These are phyloP conservation scores for Chamaea fasciata DNA, from an alignment of 2,113 vertebrate genomes.

Conservation along the genomic window DNA sequence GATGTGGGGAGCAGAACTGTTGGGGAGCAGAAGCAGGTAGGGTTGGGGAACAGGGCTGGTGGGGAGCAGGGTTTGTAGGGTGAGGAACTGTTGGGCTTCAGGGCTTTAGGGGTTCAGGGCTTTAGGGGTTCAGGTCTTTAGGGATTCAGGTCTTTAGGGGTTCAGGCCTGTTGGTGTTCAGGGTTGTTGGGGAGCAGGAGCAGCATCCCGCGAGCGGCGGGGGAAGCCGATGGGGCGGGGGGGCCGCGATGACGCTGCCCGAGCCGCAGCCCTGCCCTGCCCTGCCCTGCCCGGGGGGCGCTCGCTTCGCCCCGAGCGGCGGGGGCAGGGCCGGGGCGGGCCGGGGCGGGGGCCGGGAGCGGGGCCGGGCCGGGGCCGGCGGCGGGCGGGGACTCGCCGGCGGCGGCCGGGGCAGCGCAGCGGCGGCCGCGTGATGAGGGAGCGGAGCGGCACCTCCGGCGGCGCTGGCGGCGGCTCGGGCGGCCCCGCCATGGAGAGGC, in stretches of 20 bases:
- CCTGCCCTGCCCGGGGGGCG: too few relatives aligned
- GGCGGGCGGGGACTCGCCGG: too few relatives aligned
- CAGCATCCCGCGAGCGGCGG: not conserved
- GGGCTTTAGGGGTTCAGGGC: not conserved
- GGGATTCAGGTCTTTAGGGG: not conserved
- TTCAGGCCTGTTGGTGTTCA: not conserved
- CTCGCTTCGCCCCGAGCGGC: too few relatives aligned
- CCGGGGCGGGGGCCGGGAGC: too few relatives aligned
- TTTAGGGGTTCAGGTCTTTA: too few relatives aligned
- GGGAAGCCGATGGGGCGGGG: not conserved
- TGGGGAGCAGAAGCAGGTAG: not conserved
- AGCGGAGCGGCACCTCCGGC: constrained; percentile 69
- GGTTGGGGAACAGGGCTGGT: not conserved
- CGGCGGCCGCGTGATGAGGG: constrained; percentile 70
- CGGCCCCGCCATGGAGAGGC: constrained; percentile 67
- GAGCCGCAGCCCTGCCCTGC: too few relatives aligned
- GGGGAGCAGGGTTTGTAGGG: too few relatives aligned
- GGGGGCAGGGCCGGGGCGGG: too few relatives aligned
- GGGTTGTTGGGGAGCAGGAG: not conserved
- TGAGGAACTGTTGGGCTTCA: not conserved
- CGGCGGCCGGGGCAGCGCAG: too few relatives aligned
- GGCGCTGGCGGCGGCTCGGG: constrained; percentile 40
- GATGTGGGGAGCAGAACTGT: too few relatives aligned
- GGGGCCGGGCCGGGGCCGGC: too few relatives aligned
- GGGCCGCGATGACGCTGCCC: not conserved